Evolutionary conservation across 2,888 invertebrate species (phyloP), one percentile per base, ranked within the genome.

Genomic region (Pollenia labialis): DNA sequence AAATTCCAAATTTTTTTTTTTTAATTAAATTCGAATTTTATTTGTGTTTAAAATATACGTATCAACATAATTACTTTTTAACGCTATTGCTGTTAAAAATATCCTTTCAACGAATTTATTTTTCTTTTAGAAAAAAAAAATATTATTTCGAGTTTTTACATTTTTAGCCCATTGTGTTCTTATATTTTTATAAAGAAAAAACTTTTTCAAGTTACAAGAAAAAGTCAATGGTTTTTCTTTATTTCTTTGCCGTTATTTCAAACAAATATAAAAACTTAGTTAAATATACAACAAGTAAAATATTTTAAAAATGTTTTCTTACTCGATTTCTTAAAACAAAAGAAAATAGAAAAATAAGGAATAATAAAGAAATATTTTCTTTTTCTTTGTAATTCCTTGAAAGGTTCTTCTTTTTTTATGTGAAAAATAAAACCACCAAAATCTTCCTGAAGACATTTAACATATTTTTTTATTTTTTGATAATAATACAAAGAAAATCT

Each of bases 261-360:
- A 85, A 68, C 77, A 77, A 74, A 74, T 75, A 42, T 74, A 16
- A 79, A 32, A 85, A 85, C 69, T 74, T 79, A 74, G 81, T 74
- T 81, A 85, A 81, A 85, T 69, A 74, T 32, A 79, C 81, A 75
- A 79, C 48, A 69, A 69, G 62, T 46, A 50, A 69, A 60, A 60
- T 52, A 44, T 75, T 46, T 42, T 44, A 44, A 18, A 23, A 23
- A 23, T 23, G 23, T 23, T 64, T 64, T 42, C n/a, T 54, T 46
- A 9, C 11, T 46, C 10, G 32, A 54, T 42, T 71, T 54, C 7
- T 18, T 42, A 18, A 80, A 72, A 64, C 40, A 46, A 56, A 64
- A 74, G 54, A 56, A 12, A 81, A 48, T 10, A 14, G 4, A 11
- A 10, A 58, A 71, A 48, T n/a, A 46, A 48, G 46, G 14, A 66